Conservation (phyloP, 2,888 invertebrate species). For the Carcina quercana region DNA sequence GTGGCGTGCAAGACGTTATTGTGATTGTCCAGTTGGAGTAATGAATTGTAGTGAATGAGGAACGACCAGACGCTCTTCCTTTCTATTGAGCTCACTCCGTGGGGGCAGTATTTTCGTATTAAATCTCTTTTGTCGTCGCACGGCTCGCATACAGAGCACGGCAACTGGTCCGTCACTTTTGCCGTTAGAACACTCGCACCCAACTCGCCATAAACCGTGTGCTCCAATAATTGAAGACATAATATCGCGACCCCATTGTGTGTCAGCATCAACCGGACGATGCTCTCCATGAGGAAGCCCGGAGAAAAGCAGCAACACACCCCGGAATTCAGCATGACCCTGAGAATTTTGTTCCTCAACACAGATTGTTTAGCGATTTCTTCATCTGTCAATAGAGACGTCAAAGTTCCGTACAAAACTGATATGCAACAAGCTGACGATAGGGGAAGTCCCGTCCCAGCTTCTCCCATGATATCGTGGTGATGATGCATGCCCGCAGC, state of each 20-base stretch:
- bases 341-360: constrained; percentile 62
- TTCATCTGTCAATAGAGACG: constrained; percentile 60
- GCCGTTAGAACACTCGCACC: constrained; percentile 60
- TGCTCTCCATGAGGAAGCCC: constrained; percentile 58
- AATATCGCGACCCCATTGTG: constrained; percentile 46
- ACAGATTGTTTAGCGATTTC: constrained; percentile 43
- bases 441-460: constrained; percentile 46
- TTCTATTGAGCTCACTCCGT: constrained; percentile 40
- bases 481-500: constrained; percentile 73
- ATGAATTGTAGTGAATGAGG: constrained; percentile 71
- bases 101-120: constrained; percentile 39
- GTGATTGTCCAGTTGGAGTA: constrained; percentile 71
- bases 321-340: constrained; percentile 72
- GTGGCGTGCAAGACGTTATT: constrained; percentile 69
- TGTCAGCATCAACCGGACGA: constrained; percentile 62
- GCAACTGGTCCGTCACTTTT: constrained; percentile 48
- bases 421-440: constrained; percentile 73
- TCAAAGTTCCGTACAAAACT: constrained; percentile 69
- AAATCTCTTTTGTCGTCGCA: constrained; percentile 37
- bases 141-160: constrained; percentile 59
- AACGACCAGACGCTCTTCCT: constrained; percentile 70
- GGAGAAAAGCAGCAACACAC: constrained; percentile 79
- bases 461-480: constrained; percentile 71
- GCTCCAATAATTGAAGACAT: constrained; percentile 72
- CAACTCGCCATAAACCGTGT: constrained; percentile 74